phyloP scores from a whole-genome alignment of 2,797 vertebrate genomes.

The Amblyraja radiata region DNA sequence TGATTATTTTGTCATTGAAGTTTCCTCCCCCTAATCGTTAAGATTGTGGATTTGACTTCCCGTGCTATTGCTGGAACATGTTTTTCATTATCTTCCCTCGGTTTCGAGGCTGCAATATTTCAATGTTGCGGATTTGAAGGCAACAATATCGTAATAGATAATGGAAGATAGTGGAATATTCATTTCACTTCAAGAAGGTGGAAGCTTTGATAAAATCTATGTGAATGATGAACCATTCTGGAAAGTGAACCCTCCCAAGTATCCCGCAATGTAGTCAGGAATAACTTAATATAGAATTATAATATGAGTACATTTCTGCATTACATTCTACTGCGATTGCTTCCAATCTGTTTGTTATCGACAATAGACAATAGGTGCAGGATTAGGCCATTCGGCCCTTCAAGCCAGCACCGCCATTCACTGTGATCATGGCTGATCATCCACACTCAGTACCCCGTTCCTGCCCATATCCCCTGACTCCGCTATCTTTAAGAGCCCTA shows the following conservation, averaged over 20 bases:
- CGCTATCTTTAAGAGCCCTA: too few relatives aligned
- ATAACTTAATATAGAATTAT: background rate
- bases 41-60: background rate
- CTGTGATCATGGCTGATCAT: too few relatives aligned
- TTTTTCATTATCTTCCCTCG: background rate
- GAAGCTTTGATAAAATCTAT: background rate
- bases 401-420: too few relatives aligned
- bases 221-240: background rate
- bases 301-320: background rate
- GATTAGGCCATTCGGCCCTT: too few relatives aligned
- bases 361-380: background rate
- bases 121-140: background rate
- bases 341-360: background rate
- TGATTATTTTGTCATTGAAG: background rate
- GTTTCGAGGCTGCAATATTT: background rate
- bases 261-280: background rate
- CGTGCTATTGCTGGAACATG: background rate
- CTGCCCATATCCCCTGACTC: too few relatives aligned
- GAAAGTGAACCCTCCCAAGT: background rate
- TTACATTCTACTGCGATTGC: background rate
- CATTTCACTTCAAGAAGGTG: background rate
- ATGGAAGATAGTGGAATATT: constrained; percentile 5
- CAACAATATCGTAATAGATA: background rate
- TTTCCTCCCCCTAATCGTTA: background rate
- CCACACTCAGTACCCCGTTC: too few relatives aligned